These are phyloP conservation scores for Apodemia zela DNA, from an alignment of 2,888 invertebrate genomes.

Conservation along the genomic window DNA sequence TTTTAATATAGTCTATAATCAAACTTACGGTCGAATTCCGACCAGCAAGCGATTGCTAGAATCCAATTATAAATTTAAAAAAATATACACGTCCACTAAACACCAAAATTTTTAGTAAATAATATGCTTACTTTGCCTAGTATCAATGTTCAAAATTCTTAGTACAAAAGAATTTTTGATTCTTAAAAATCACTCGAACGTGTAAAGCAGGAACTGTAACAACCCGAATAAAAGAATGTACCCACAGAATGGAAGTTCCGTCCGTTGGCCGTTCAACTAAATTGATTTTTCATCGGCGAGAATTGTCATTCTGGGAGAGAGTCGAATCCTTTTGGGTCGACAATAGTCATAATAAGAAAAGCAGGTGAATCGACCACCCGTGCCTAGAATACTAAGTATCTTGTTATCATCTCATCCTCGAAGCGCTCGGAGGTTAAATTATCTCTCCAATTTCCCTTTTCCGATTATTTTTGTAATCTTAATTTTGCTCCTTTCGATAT, in stretches of 20 bases:
- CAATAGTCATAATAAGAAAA: constrained; percentile 51
- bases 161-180: background rate
- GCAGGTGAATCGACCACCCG: constrained; percentile 70
- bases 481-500: constrained; percentile 23
- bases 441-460: constrained; percentile 45
- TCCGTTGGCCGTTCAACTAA: constrained; percentile 34
- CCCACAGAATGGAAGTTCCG: constrained; percentile 11
- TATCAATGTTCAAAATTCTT: too few relatives aligned
- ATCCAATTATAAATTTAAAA: too few relatives aligned
- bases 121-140: too few relatives aligned
- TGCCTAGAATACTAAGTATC: constrained; percentile 69
- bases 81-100: too few relatives aligned
- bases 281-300: constrained; percentile 73
- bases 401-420: constrained; percentile 69
- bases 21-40: too few relatives aligned
- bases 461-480: constrained; percentile 41
- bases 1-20: too few relatives aligned
- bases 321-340: constrained; percentile 62
- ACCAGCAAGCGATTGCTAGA: too few relatives aligned
- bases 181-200: background rate
- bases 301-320: constrained; percentile 69
- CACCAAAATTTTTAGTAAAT: too few relatives aligned
- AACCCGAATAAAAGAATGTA: constrained; percentile 4
- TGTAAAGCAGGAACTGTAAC: background rate
- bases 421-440: constrained; percentile 61